These are phyloP conservation scores for Vollenhovia emeryi DNA, from an alignment of 1,140 invertebrate species.

Conservation along the genomic window DNA sequence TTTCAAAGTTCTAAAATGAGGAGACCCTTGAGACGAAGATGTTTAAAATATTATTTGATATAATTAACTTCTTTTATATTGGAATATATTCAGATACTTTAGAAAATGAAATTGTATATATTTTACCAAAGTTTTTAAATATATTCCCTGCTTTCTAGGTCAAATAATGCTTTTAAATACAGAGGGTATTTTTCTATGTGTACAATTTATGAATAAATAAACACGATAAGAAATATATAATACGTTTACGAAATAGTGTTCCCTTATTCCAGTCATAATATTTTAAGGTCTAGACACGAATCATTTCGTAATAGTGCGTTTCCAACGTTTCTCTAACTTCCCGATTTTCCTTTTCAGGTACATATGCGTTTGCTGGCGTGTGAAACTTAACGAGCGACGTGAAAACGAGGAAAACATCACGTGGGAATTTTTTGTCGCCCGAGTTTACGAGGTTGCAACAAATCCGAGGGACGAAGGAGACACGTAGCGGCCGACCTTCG, in stretches of 20 bases:
- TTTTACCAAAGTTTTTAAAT: neutral
- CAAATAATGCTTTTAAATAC: neutral
- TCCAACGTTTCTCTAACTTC: slow-evolving; percentile 11
- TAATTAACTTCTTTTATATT: neutral
- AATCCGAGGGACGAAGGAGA: slow-evolving; percentile 40
- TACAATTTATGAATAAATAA: neutral
- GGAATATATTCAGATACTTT: neutral
- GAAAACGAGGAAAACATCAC: slow-evolving; percentile 40
- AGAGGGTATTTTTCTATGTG: neutral
- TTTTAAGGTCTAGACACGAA: neutral
- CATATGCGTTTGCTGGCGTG: slow-evolving; percentile 10
- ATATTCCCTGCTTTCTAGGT: neutral
- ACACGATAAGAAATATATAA: neutral
- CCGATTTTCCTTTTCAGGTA: slow-evolving; percentile 1
- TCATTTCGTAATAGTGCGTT: neutral
- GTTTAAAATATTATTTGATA: neutral
- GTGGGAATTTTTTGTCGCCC: slow-evolving; percentile 51
- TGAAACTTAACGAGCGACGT: slow-evolving; percentile 36
- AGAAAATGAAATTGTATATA: neutral
- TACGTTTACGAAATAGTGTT: neutral
- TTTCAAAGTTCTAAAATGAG: neutral
- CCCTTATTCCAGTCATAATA: neutral
- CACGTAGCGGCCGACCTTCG: slow-evolving; percentile 38
- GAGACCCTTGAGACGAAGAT: neutral
- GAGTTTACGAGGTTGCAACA: slow-evolving; percentile 28